Percentiles rank a stretch among this genome's conserved stretches.
phyloP scores from a whole-genome alignment of 2,113 vertebrate species.

The Mustelus asterias region DNA sequence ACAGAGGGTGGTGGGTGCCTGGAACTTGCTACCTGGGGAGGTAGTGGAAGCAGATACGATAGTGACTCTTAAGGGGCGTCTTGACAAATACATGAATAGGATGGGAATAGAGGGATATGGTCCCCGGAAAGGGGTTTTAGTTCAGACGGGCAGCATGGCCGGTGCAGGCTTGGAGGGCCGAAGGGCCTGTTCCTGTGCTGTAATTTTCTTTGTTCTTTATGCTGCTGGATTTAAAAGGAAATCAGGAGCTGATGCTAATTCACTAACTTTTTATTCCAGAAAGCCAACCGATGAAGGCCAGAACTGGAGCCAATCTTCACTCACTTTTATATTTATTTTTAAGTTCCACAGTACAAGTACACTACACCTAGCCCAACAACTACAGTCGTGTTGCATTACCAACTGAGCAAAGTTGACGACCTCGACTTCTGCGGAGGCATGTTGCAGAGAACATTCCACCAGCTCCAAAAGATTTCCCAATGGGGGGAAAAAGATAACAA shows the following conservation, averaged over 20 bases:
- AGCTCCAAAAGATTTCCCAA: background rate
- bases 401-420: background rate
- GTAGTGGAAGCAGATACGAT: too few relatives aligned
- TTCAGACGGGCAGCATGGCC: too few relatives aligned
- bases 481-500: background rate
- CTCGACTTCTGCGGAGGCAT: background rate
- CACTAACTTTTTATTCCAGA: background rate
- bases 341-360: background rate
- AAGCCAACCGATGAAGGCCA: background rate
- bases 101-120: too few relatives aligned
- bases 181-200: too few relatives aligned
- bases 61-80: too few relatives aligned
- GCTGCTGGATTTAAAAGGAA: too few relatives aligned
- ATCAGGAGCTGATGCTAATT: background rate
- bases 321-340: background rate
- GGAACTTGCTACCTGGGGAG: too few relatives aligned
- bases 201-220: too few relatives aligned
- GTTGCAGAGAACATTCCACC: background rate
- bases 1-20: too few relatives aligned
- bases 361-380: background rate
- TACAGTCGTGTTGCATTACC: background rate
- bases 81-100: too few relatives aligned
- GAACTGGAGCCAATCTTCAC: background rate
- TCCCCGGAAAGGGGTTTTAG: too few relatives aligned
- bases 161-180: too few relatives aligned